phyloP scores from a whole-genome alignment of 1,140 invertebrate species.

The Homarus americanus region DNA sequence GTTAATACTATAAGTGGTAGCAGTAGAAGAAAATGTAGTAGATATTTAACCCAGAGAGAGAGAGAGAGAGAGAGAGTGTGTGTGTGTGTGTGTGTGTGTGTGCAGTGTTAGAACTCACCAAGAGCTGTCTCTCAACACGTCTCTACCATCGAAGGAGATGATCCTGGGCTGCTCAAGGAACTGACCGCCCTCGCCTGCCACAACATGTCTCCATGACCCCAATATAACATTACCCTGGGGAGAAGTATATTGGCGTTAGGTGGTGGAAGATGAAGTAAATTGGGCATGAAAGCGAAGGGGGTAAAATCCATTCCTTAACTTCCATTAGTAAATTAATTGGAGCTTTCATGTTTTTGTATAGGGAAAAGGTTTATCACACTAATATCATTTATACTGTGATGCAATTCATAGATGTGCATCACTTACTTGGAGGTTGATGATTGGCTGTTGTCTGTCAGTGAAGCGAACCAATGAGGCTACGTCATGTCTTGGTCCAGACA shows the following conservation, averaged over 20 bases:
- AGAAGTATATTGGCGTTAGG: constrained; percentile 55
- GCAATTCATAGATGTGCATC: constrained; percentile 20
- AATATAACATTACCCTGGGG: constrained; percentile 91
- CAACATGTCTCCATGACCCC: constrained; percentile 95
- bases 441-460: constrained; percentile 90
- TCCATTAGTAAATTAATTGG: no score
- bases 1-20: no score
- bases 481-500: constrained; percentile 93
- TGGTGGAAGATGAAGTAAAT: background rate
- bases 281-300: no score
- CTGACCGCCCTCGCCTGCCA: constrained; percentile 89
- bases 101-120: constrained; percentile 83
- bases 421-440: constrained; percentile 90
- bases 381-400: background rate
- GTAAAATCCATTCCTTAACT: no score
- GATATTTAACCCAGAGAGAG: background rate
- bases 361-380: no score
- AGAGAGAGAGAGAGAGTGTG: background rate
- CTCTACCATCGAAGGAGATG: constrained; percentile 96
- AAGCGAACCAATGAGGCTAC: constrained; percentile 93
- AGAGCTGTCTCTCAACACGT: constrained; percentile 90
- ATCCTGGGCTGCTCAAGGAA: constrained; percentile 90
- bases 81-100: background rate
- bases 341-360: no score
- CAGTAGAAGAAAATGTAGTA: no score